A percentile compares a stretch with the other conserved stretches of the same genome.
These are phyloP conservation scores for Tyria jacobaeae DNA, from an alignment of 2,888 invertebrate species.

Conservation along the genomic window DNA sequence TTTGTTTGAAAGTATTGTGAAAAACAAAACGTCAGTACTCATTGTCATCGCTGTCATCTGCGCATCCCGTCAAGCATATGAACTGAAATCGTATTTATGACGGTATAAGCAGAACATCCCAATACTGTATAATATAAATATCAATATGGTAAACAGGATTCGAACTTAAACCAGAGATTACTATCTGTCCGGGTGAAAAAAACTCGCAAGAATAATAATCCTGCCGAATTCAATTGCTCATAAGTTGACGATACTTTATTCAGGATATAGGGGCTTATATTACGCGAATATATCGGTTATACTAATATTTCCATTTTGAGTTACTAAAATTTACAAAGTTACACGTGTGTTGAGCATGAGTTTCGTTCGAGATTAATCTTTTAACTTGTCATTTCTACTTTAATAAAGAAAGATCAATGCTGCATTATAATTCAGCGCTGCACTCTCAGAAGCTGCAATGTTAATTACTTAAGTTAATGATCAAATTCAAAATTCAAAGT, in stretches of 20 bases:
- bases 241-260: constrained; percentile 55
- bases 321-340: constrained; percentile 25
- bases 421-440: too few species aligned
- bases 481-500: too few species aligned
- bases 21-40: not conserved
- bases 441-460: too few species aligned
- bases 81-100: constrained; percentile 17
- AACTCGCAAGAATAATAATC: constrained; percentile 50
- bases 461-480: too few species aligned
- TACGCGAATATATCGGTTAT: constrained; percentile 44
- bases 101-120: constrained; percentile 23
- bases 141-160: constrained; percentile 48
- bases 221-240: constrained; percentile 53
- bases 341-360: not conserved
- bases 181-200: constrained; percentile 46
- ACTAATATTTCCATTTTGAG: constrained; percentile 29
- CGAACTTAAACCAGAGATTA: constrained; percentile 46
- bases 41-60: not conserved
- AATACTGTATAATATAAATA: constrained; percentile 48
- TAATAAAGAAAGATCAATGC: too few species aligned
- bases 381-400: too few species aligned
- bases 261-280: constrained; percentile 41
- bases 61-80: not conserved
- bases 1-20: too few species aligned
- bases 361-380: constrained; percentile 19